phyloP scores from a whole-genome alignment of 2,888 invertebrate genomes.

The Cataglyphis cursor region DNA sequence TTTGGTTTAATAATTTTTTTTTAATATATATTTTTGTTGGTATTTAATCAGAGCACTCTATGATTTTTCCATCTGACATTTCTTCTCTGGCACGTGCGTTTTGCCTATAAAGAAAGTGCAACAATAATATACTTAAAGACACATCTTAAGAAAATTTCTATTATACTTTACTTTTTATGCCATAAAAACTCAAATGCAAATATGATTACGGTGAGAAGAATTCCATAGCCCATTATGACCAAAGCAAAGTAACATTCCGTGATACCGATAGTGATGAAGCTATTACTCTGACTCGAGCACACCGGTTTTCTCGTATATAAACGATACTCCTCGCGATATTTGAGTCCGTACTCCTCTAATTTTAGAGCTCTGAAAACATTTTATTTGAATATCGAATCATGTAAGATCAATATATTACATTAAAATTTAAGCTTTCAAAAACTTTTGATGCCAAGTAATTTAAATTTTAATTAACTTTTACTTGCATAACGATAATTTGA shows the following conservation, averaged over 20 bases:
- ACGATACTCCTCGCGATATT: conserved; percentile 88
- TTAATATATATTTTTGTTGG: conserved; percentile 6
- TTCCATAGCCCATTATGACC: conserved; percentile 87
- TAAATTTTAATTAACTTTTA: not conserved
- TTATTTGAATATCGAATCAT: not conserved
- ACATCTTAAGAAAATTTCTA: not conserved
- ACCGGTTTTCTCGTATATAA: conserved; percentile 89
- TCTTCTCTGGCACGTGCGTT: not conserved
- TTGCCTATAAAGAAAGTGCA: conserved; percentile 25
- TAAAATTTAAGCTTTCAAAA: not conserved
- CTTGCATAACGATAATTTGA: not conserved
- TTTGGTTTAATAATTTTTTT: not conserved
- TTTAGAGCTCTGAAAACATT: conserved; percentile 85
- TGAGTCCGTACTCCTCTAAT: conserved; percentile 89
- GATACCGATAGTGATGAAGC: conserved; percentile 90
- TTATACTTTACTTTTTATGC: conserved; percentile 62
- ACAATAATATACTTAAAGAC: not conserved
- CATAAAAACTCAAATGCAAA: conserved; percentile 80
- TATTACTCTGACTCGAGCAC: conserved; percentile 88
- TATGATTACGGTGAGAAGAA: conserved; percentile 86
- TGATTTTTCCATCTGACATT: not conserved
- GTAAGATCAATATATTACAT: not conserved
- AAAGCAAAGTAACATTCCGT: conserved; percentile 88
- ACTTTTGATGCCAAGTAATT: not conserved
- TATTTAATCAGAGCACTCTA: not conserved